Conservation (phyloP, 2,888 invertebrate genomes). For the Mactromeris polynyma region DNA sequence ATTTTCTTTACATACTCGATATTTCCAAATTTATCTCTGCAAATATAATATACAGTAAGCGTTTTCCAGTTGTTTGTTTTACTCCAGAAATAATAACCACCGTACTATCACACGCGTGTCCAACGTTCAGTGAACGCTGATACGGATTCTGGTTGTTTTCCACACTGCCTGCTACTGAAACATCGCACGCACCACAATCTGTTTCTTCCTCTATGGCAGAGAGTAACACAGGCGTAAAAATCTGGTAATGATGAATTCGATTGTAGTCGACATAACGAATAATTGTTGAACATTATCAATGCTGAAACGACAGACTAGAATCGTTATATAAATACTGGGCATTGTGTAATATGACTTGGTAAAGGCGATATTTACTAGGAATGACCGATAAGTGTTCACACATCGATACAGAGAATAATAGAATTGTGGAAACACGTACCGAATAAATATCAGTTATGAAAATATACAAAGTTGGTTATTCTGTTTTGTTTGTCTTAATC, state of each 20-base stretch:
- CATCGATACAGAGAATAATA: not conserved
- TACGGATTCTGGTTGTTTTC: not conserved
- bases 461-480: not conserved
- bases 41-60: not conserved
- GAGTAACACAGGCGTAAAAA: not conserved
- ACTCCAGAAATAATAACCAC: not conserved
- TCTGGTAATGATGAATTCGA: not conserved
- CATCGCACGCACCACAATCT: not conserved
- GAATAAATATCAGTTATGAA: not conserved
- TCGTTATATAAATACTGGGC: too few species aligned
- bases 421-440: not conserved
- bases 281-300: not conserved
- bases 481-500: not conserved
- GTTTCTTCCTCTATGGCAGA: not conserved
- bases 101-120: not conserved
- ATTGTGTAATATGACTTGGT: not conserved
- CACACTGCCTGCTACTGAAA: not conserved
- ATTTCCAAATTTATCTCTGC: not conserved
- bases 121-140: not conserved
- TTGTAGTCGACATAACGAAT: not conserved
- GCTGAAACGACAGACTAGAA: not conserved
- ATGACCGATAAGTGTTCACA: not conserved
- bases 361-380: not conserved
- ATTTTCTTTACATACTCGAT: not conserved
- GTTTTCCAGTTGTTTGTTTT: not conserved